Evolutionary conservation across 2,888 invertebrate species (phyloP).

Genomic region (Rambutsinella grinnellia): DNA sequence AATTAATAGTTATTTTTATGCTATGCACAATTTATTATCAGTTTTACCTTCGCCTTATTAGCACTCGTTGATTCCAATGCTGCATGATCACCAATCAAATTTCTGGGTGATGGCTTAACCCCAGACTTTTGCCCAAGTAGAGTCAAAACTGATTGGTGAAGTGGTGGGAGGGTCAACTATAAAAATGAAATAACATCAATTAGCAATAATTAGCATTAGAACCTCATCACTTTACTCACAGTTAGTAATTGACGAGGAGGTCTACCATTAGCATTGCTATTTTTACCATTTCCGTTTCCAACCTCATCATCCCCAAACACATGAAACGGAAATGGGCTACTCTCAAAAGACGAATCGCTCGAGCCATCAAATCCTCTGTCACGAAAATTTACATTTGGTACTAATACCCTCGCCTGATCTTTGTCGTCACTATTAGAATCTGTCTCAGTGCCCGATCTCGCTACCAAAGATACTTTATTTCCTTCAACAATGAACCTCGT

Average conservation of each 20-base stretch:
- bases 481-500: slow-evolving; percentile 29
- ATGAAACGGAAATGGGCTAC: neutral
- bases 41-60: slow-evolving; percentile 36
- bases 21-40: neutral
- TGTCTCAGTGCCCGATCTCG: too few relatives aligned
- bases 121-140: slow-evolving; percentile 60
- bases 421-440: too few relatives aligned
- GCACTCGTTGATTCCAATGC: slow-evolving; percentile 19
- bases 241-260: slow-evolving; percentile 22
- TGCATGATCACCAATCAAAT: slow-evolving; percentile 3
- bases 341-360: neutral
- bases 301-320: neutral
- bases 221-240: slow-evolving; percentile 12
- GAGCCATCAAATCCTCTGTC: neutral
- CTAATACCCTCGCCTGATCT: too few relatives aligned
- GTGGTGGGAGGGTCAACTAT: slow-evolving; percentile 62
- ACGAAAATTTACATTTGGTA: too few relatives aligned
- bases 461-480: too few relatives aligned
- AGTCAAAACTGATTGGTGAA: slow-evolving; percentile 65
- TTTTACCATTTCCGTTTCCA: slow-evolving; percentile 3
- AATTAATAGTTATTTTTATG: too few relatives aligned
- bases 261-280: neutral
- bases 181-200: slow-evolving; percentile 9
- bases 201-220: neutral
- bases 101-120: slow-evolving; percentile 46